Evolutionary conservation across 2,888 invertebrate species (phyloP), one percentile per base, ranked within the genome.

Genomic region (Drosophila affinis): DNA sequence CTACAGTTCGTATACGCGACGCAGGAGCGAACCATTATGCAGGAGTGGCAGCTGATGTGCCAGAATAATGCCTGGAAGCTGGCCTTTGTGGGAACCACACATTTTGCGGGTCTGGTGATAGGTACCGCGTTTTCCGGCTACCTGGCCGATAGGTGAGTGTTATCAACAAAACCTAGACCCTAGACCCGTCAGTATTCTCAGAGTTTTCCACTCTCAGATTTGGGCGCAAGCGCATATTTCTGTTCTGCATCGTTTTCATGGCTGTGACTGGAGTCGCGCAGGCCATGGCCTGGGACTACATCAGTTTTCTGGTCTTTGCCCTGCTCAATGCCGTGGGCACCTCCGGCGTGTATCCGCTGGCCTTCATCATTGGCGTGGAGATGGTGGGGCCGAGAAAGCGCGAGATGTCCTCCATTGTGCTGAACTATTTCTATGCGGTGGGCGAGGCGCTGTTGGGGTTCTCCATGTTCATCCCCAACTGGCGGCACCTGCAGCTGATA

Each of bases 361-460:
- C 94, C 9, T 94, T 94, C 79, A 94, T 94, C 55, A 92, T 94
- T 51, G 94, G 94, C 47, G 94, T 95, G 47, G 95, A 95, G 92
- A 93, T 95, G 92, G 95, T 95, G 48, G 95, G 95, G 1, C 93
- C 93, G 17, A 92, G 92, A 32, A 94, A 93, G 82, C 92, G 95
- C 10, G 94, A 95, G 89, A 92, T 94, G 89, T 94, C 94, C 45
- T 94, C 94, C 32, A 93, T 94, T 46, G 93, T 94, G 29, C 91
- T 95, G 54, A 94, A 95, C 84, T 94, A 94, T 82, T 94, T 95
- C 83, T 95, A 95, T 88, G 94, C 95, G 0, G 78, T 94, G 52
- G 95, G 95, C 5, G 95, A 95, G 90, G 94, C 94, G 0, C 74
- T 93, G 3, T 93, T 95, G 7, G 95, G 94, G 0, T 87, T 94